Conservation (phyloP, 1,140 invertebrate species). For the Drosophila truncata region DNA sequence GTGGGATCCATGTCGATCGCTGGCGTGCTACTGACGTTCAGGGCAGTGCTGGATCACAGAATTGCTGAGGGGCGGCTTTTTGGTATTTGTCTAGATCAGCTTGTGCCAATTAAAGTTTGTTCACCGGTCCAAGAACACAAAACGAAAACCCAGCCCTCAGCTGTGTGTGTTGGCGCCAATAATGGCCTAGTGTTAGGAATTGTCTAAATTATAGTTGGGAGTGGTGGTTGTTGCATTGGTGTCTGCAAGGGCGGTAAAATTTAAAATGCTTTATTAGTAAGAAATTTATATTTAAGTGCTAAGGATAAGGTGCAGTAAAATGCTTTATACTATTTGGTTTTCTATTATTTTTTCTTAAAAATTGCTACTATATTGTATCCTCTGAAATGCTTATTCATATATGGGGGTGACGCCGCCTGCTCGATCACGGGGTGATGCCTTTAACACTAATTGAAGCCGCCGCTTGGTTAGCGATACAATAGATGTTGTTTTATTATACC, state of each 20-base stretch:
- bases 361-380: too few relatives aligned
- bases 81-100: constrained; percentile 67
- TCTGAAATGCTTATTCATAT: too few relatives aligned
- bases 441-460: too few relatives aligned
- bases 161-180: constrained; percentile 42
- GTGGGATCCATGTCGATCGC: constrained; percentile 76
- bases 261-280: not conserved
- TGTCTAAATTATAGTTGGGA: not conserved
- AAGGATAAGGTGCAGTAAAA: too few relatives aligned
- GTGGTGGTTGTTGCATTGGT: not conserved
- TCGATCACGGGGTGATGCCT: too few relatives aligned
- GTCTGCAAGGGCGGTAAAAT: not conserved
- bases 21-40: constrained; percentile 20
- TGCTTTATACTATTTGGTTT: too few relatives aligned
- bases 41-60: not conserved
- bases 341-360: too few relatives aligned
- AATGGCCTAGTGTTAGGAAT: constrained; percentile 29
- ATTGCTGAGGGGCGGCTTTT: not conserved
- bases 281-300: not conserved
- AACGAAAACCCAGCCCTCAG: constrained; percentile 49
- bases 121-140: constrained; percentile 33
- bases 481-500: too few relatives aligned
- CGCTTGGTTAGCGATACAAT: too few relatives aligned
- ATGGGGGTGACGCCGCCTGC: too few relatives aligned
- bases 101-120: constrained; percentile 68